These are phyloP conservation scores for Spheniscus humboldti DNA, from an alignment of 2,797 vertebrate species.

Conservation along the genomic window DNA sequence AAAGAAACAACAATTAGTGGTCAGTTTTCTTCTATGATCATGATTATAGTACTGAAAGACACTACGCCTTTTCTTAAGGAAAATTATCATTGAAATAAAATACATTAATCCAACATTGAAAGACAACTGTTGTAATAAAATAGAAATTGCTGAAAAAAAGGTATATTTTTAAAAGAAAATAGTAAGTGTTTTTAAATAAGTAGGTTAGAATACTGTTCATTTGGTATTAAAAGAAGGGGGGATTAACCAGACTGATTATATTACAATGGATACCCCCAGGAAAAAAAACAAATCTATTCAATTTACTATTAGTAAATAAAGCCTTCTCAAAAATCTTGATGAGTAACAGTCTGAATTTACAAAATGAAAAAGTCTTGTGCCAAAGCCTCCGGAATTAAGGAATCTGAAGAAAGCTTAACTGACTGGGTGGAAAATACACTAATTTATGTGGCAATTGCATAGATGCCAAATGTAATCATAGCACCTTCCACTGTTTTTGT, in stretches of 20 bases:
- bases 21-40: not conserved
- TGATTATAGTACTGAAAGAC: not conserved
- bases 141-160: not conserved
- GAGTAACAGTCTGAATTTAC: not conserved
- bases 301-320: not conserved
- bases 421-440: not conserved
- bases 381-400: not conserved
- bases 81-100: not conserved
- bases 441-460: not conserved
- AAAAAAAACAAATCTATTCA: not conserved
- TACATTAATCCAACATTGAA: not conserved
- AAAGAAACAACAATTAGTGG: not conserved
- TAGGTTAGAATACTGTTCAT: not conserved
- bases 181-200: not conserved
- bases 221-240: not conserved
- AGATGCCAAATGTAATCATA: not conserved
- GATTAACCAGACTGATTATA: not conserved
- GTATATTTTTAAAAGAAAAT: not conserved
- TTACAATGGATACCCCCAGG: accelerated
- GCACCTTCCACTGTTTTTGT: not conserved
- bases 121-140: not conserved
- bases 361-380: not conserved
- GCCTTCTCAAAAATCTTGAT: not conserved
- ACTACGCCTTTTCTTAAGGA: not conserved
- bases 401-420: not conserved